phyloP scores from a whole-genome alignment of 2,797 vertebrate species.

The Sciaenops ocellatus region DNA sequence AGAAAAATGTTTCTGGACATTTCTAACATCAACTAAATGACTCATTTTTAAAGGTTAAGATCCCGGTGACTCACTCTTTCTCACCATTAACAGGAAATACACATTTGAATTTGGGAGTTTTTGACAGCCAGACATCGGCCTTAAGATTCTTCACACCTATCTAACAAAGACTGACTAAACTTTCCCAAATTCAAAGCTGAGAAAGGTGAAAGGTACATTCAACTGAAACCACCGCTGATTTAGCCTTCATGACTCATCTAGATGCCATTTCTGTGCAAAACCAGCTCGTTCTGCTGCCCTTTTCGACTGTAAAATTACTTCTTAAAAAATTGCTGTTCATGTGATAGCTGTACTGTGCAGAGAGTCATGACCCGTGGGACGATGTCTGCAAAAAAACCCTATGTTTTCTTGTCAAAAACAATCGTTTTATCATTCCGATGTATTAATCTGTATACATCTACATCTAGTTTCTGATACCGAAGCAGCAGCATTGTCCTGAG shows the following conservation, averaged over 20 bases:
- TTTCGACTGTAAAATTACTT: neutral
- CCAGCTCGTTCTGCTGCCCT: neutral
- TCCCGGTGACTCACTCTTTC: neutral
- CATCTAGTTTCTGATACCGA: neutral
- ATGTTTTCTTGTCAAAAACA: too few relatives aligned
- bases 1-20: neutral
- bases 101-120: neutral
- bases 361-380: neutral
- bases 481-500: conserved; percentile 6
- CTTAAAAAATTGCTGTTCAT: neutral
- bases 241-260: neutral
- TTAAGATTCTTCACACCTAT: neutral
- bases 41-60: neutral
- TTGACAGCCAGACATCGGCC: neutral
- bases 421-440: too few relatives aligned
- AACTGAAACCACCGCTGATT: neutral
- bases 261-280: neutral
- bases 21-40: neutral
- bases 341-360: neutral
- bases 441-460: too few relatives aligned
- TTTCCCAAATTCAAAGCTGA: neutral
- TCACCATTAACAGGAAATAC: neutral
- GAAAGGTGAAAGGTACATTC: neutral
- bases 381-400: too few relatives aligned
- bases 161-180: neutral